Conservation (phyloP, 2,797 vertebrate species). For the Halcyon smyrnensis region DNA sequence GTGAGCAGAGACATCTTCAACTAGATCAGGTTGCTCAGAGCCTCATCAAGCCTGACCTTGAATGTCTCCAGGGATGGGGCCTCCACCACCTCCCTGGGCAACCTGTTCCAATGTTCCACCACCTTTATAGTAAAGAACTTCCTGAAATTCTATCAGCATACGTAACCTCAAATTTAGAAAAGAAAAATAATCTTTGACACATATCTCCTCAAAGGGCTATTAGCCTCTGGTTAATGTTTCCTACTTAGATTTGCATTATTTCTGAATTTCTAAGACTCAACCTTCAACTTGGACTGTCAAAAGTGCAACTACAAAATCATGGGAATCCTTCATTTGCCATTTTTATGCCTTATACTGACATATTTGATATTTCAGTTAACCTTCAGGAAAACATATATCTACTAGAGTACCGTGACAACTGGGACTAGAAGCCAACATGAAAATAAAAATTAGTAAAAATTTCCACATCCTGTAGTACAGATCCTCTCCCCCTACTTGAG, state of each 20-base stretch:
- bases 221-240: neutral
- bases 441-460: neutral
- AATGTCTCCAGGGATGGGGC: too few relatives aligned
- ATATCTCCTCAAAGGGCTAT: neutral
- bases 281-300: neutral
- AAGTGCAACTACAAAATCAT: neutral
- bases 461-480: neutral
- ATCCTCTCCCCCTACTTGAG: neutral
- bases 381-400: neutral
- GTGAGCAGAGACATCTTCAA: too few relatives aligned
- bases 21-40: too few relatives aligned
- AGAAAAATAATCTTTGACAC: neutral
- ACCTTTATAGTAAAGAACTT: too few relatives aligned
- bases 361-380: neutral
- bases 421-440: neutral
- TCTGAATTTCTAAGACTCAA: neutral
- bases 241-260: neutral
- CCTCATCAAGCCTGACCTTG: too few relatives aligned
- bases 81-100: too few relatives aligned
- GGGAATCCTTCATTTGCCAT: neutral
- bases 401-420: neutral
- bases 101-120: too few relatives aligned
- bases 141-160: neutral
- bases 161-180: neutral
- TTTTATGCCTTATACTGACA: neutral